A percentile compares a stretch with the other conserved stretches of the same genome.
Conservation (phyloP, 2,888 invertebrate species). For the Gasteruption jaculator region DNA sequence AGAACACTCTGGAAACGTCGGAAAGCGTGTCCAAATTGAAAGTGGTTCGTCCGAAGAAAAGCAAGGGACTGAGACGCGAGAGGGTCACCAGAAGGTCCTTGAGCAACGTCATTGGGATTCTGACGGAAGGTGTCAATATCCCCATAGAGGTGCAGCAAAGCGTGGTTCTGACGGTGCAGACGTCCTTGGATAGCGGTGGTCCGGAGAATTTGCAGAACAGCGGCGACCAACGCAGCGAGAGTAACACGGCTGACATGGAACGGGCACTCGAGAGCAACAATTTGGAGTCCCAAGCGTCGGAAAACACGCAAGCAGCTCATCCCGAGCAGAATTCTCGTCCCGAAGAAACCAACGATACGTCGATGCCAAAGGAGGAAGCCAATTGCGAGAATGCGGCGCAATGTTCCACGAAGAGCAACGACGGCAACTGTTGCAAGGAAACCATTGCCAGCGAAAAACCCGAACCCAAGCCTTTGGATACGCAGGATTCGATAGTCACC, state of each 20-base stretch:
- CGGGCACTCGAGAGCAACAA: too few relatives aligned
- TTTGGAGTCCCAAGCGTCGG: too few relatives aligned
- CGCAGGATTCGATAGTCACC: conserved; percentile 21
- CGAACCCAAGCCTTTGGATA: not conserved
- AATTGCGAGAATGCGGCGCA: not conserved
- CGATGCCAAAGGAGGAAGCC: not conserved
- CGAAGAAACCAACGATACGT: not conserved
- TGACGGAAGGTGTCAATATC: conserved; percentile 48
- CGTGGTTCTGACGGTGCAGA: conserved; percentile 42
- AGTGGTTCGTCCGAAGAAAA: conserved; percentile 40
- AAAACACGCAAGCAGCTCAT: conserved; percentile 5
- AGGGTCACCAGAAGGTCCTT: conserved; percentile 34
- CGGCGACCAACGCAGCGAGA: conserved; percentile 20
- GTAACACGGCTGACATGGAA: conserved; percentile 11
- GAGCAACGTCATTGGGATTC: conserved; percentile 46
- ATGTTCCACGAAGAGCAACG: conserved; percentile 7
- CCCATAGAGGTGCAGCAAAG: conserved; percentile 41
- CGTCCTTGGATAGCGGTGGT: conserved; percentile 30
- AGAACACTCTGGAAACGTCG: conserved; percentile 42
- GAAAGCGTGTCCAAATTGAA: conserved; percentile 36
- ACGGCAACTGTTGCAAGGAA: not conserved
- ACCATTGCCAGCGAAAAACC: not conserved
- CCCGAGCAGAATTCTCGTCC: not conserved
- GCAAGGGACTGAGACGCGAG: conserved; percentile 37
- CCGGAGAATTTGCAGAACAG: conserved; percentile 26